Percentiles rank a stretch among this genome's conserved stretches.
Evolutionary conservation across 1,140 invertebrate species (phyloP).

Genomic region (Propsilocerus akamusi): DNA sequence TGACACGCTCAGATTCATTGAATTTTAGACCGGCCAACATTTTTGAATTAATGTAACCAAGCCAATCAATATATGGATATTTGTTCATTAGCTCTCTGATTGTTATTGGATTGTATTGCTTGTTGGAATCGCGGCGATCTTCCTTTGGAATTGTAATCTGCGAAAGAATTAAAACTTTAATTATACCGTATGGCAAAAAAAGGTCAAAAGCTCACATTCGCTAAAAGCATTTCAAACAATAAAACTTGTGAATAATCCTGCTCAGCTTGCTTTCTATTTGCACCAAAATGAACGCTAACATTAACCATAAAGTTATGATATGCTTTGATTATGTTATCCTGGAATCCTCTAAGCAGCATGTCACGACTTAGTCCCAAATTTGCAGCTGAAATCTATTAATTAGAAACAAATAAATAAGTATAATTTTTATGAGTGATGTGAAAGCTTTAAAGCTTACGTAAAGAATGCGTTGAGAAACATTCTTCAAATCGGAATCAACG

Average conservation of each 20-base stretch:
- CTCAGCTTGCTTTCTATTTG: conserved; percentile 24
- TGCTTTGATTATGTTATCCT: conserved; percentile 19
- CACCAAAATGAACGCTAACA: conserved; percentile 36
- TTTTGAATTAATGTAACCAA: conserved; percentile 34
- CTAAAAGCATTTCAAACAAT: conserved; percentile 37
- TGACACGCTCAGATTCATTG: conserved; percentile 28
- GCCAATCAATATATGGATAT: conserved; percentile 18
- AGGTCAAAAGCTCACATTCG: conserved; percentile 24
- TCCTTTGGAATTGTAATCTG: conserved; percentile 38
- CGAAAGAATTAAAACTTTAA: conserved; percentile 21
- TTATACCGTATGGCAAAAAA: conserved; percentile 18
- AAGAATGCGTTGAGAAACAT: conserved; percentile 10
- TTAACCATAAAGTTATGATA: conserved; percentile 24
- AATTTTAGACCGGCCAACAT: conserved; percentile 22
- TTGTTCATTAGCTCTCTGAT: conserved; percentile 29
- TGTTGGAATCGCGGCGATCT: conserved; percentile 39
- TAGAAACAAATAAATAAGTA: conserved; percentile 8
- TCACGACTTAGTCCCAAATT: conserved; percentile 33
- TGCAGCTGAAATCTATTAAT: conserved; percentile 35
- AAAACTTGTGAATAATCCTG: conserved; percentile 34
- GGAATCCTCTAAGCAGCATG: conserved; percentile 30
- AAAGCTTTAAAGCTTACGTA: conserved; percentile 2
- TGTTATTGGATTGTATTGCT: conserved; percentile 46
- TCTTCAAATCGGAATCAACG: conserved; percentile 30
- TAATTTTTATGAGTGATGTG: too few species aligned